Base-by-base conservation (phyloP, 2,888 invertebrate genomes). In the Tuberolachnus salignus region DNA sequence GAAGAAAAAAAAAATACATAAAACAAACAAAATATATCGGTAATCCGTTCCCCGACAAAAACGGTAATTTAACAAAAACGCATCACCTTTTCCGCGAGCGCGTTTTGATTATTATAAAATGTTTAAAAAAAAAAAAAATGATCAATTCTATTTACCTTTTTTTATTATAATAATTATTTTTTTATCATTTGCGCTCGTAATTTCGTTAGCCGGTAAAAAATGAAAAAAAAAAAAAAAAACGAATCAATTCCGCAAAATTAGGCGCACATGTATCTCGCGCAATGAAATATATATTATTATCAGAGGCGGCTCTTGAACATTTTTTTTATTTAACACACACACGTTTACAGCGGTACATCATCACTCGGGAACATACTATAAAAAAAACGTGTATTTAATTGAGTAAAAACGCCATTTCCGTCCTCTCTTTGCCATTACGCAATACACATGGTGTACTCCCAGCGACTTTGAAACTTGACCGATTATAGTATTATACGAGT, bases 381-480 rank as follows among this genome's bases (percentile, higher is more conserved):
- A n/a, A n/a, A n/a, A n/a, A n/a, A n/a, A n/a, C n/a, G n/a, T n/a
- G n/a, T n/a, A n/a, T n/a, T n/a, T n/a, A 71, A 71, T 71, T 71
- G 44, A 44, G 46, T 57, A 57, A 46, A 57, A 71, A 71, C 23
- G 8, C 57, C 16, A 16, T 57, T 57, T 26, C n/a, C 44, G 1
- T 16, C 46, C 0, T 10, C 63, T n/a, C 11, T 59, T 42, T 13
- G 42, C 53, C 19, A 8, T 34, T 13, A 11, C 11, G n/a, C 44
- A 71, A 71, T 71, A 26, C 26, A 49, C 71, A 71, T 13, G 59
- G 26, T 49, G 71, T n/a, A 49, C 6, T 3, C 6, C 49, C 13
- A 26, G 13, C 26, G 46, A 72, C n/a, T 72, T 59, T 26, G 14
- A 59, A 72, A 72, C 70, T 57, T 55, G 70, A 55, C 55, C 69